Percentiles rank a stretch among this genome's conserved stretches.
phyloP scores from a whole-genome alignment of 2,797 vertebrate genomes.

The Alca torda region DNA sequence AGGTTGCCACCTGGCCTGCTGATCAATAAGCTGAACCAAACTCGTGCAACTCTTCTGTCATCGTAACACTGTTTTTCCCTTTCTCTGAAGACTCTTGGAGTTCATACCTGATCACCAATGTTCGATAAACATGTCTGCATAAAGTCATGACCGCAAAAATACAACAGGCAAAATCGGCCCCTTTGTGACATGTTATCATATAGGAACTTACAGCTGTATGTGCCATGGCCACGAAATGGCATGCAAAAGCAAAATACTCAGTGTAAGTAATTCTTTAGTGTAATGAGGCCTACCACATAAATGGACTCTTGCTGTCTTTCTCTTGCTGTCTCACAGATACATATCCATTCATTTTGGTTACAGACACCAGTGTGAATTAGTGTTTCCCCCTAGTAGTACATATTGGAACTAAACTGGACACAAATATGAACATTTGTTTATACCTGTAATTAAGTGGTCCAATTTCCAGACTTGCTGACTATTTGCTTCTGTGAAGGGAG shows the following conservation, averaged over 20 bases:
- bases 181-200: background rate
- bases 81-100: background rate
- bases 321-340: background rate
- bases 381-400: background rate
- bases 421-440: background rate
- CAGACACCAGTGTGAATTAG: background rate
- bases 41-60: background rate
- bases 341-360: background rate
- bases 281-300: background rate
- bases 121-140: fast-evolving
- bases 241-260: background rate
- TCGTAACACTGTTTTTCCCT: background rate
- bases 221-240: background rate
- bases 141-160: background rate
- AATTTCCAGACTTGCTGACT: background rate
- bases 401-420: background rate
- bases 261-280: background rate
- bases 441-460: background rate
- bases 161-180: background rate
- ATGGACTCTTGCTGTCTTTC: background rate
- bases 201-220: background rate
- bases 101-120: background rate
- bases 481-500: background rate
- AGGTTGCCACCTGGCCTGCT: background rate
- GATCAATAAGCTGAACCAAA: slow-evolving; percentile 12